Base-by-base conservation (phyloP, 2,888 invertebrate species). In the Oxyscelio sp. region DNA sequence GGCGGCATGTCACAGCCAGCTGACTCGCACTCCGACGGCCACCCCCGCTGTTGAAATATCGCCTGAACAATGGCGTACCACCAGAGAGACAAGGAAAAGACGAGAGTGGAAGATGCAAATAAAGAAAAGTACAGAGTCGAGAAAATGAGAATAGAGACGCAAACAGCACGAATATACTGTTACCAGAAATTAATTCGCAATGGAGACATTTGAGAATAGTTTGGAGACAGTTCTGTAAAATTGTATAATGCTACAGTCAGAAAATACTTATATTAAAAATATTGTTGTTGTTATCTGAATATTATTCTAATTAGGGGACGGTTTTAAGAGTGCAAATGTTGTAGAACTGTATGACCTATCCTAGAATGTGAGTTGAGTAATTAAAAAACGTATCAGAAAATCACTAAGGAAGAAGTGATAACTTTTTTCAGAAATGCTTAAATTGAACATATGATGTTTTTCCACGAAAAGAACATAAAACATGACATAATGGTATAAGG, bases 1-100 rank as follows among this genome's bases (percentile, higher is more conserved):
- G 92, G 91, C 91, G 91, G 92, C 93, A 92, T 93, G 94, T 94
- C 94, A 94, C 91, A 92, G 90, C 92, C 94, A 94, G 94, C 94
- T 94, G 94, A 94, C 94, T 94, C 90, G 85, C 89, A 91, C 89
- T 87, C 87, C 82, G 87, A 87, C 90, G 89, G 85, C 90, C 92
- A 90, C 89, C 92, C 90, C 91, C 91, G 90, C 89, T 81, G 89
- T 90, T 94, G 92, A 94, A 94, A 94, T 94, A 94, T 94, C 91
- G 92, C 92, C 88, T 89, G 92, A 94, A 94, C 93, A 94, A 94
- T 94, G 92, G 93, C 92, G 92, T 86, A 65, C 91, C 87, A 88
- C 88, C 89, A 86, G 85, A 66, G 83, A 82, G 63, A 74, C 77
- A 73, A 83, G 77, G 74, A 87, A 77, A 87, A 71, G 70, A 80